Evolutionary conservation across 2,113 vertebrate species (phyloP), one percentile per base, ranked within the genome.

Genomic region (Carassius auratus): DNA sequence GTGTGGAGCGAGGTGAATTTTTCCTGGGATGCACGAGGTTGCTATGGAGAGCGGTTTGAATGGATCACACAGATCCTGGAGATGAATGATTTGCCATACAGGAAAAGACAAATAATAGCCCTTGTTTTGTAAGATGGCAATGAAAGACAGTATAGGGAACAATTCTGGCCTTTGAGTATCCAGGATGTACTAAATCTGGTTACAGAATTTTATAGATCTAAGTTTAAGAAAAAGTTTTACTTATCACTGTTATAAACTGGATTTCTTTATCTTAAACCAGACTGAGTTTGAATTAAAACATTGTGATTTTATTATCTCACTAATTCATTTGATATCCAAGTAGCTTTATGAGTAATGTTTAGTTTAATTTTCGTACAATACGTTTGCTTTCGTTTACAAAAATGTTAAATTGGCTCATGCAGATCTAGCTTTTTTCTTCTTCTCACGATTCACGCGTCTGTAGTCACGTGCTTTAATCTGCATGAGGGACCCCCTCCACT

Each of bases 1-100:
- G 94, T 95, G 92, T 92, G 94, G 91, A 91, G 90, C 77, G 93
- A 94, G 93, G 92, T 92, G 93, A 92, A 96, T 94, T 94, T 95
- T 95, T 94, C 92, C 93, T 87, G 82, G 93, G 92, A 92, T 91
- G 91, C 91, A 90, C 92, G 82, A 92, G 89, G 94, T 95, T 95
- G 94, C 96, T 95, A 95, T 93, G 92, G 94, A 92, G 93, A 94
- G 93, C 88, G 68, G 90, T 84, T 92, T 94, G 94, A 95, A 96
- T 95, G 94, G 92, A 93, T 94, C 93, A 93, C 94, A 95, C 93
- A 95, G 91, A 94, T 94, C 84, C 92, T 90, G 85, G 87, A 91
- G 89, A 92, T 93, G 93, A 94, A 92, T 91, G 94, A 94, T 93
- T 88, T 90, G 91, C 92, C 91, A 91, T 90, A 91, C 91, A 92